A percentile compares a stretch with the other conserved stretches of the same genome.
Evolutionary conservation across 2,113 vertebrate species (phyloP).

Genomic region (Dermatemys mawii): DNA sequence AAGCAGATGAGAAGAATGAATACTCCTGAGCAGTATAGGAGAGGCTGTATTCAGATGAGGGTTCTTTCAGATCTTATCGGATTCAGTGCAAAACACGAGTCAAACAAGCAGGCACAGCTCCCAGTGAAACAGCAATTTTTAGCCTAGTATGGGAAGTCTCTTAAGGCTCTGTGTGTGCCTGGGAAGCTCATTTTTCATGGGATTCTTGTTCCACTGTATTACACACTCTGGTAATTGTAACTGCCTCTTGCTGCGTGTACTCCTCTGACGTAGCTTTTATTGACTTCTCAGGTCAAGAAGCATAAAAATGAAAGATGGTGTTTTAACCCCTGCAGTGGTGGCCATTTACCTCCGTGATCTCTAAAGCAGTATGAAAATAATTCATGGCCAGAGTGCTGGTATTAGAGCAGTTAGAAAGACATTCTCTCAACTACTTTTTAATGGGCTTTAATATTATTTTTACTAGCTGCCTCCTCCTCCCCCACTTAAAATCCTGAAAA

Average conservation of each 20-base stretch:
- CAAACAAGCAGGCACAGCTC: not conserved
- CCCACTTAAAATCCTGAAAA: not conserved
- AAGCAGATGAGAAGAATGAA: not conserved
- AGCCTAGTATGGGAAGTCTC: not conserved
- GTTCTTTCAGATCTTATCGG: not conserved
- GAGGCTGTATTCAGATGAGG: not conserved
- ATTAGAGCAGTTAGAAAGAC: not conserved
- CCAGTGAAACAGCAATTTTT: not conserved
- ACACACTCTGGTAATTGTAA: not conserved
- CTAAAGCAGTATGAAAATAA: not conserved
- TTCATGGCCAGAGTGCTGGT: not conserved
- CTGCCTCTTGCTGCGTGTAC: conserved; percentile 11
- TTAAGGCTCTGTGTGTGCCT: not conserved
- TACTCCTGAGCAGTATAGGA: not conserved
- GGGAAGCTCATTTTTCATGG: not conserved
- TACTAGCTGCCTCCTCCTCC: not conserved
- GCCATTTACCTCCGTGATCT: not conserved
- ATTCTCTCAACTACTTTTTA: not conserved
- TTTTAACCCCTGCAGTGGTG: not conserved
- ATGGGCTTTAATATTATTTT: not conserved
- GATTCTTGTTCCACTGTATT: not conserved
- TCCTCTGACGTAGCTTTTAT: not conserved
- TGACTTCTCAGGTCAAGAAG: conserved; percentile 20
- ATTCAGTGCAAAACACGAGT: not conserved
- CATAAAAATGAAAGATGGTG: not conserved